Evolutionary conservation across 2,888 invertebrate species (phyloP).

Genomic region (Imbricaverruca yamaguchii): DNA sequence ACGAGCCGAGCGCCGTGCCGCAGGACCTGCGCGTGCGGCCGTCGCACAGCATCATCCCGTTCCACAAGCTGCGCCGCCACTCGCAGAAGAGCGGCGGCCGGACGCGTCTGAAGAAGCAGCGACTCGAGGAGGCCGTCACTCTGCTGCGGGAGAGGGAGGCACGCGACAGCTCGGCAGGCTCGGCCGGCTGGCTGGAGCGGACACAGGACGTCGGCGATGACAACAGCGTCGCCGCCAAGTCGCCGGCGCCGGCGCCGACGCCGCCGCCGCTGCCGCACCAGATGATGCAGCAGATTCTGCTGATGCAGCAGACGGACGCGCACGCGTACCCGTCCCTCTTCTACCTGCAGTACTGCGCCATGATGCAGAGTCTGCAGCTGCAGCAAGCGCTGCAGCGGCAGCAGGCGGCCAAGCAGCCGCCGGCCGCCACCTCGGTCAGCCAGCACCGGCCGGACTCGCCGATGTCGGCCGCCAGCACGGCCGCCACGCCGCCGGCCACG

Average conservation of each 20-base stretch:
- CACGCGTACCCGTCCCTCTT: constrained; percentile 7
- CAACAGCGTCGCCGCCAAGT: neutral
- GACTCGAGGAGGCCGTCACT: constrained; percentile 8
- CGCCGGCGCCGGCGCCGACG: neutral
- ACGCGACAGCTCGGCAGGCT: neutral
- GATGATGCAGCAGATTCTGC: constrained; percentile 10
- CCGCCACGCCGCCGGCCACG: neutral
- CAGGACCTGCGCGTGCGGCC: constrained; percentile 16
- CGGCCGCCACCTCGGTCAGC: neutral
- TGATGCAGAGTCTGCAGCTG: constrained; percentile 21
- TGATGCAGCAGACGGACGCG: neutral
- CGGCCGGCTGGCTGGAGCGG: neutral
- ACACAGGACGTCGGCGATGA: neutral
- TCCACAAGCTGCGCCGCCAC: constrained; percentile 8
- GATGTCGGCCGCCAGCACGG: too few species aligned
- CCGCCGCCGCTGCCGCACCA: neutral
- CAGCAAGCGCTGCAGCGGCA: constrained; percentile 7
- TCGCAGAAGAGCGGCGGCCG: neutral
- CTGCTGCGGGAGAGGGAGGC: neutral
- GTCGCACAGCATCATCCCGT: constrained; percentile 9
- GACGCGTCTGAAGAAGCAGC: constrained; percentile 11
- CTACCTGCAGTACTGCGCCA: constrained; percentile 19
- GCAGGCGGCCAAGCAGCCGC: neutral
- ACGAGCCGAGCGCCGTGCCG: too few species aligned
- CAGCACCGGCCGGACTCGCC: neutral